Base-by-base conservation (phyloP, 2,888 invertebrate genomes). In the Pycnomerus fuliginosus region DNA sequence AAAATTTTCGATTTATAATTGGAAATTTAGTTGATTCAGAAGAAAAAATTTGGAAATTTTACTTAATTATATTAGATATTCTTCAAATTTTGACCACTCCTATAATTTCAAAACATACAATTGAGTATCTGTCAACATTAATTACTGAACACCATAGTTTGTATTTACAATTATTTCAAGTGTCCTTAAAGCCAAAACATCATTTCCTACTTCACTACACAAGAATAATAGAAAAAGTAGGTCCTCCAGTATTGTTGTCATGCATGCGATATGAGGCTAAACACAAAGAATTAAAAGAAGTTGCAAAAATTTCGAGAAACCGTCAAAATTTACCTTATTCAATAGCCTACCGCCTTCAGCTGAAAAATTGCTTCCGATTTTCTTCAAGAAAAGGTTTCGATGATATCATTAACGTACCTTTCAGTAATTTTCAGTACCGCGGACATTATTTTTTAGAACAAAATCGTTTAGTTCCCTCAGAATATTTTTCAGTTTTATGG, bases 1-100 rank as follows among this genome's bases (percentile, higher is more conserved):
- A 39, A 43, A 35, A 48, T 42, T 39, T 54, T 12, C 43, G 52
- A 1, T 14, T 50, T 15, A 48, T 58, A 16, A 41, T 56, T 10
- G 51, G 55, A 14, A 46, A 55, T 24, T 34, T 51, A 5, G 41
- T 59, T 1, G 48, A 48, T 3, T 35, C 11, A 4, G 25, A 10
- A 10, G 11, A 25, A 8, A 25, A 7, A 10, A 10, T 8, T 25
- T 25, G 25, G 25, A 12, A 42, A 27, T 32, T 22, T 22, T 49
- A 16, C 33, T 24, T 14, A 34, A 32, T 15, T 4, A 36, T 37
- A 16, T 12, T 25, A 13, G 37, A 42, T 11, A 36, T 36, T 25
- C 2, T 42, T 8, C 16, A 16, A 3, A 10, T 22, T 4, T 10
- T 22, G 13, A 3, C 16, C 4, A 2, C 33, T 2, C 15, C 15